A percentile compares a stretch with the other conserved stretches of the same genome.
Evolutionary conservation across 2,113 vertebrate species (phyloP).

Genomic region (Sphaerodactylus townsendi): DNA sequence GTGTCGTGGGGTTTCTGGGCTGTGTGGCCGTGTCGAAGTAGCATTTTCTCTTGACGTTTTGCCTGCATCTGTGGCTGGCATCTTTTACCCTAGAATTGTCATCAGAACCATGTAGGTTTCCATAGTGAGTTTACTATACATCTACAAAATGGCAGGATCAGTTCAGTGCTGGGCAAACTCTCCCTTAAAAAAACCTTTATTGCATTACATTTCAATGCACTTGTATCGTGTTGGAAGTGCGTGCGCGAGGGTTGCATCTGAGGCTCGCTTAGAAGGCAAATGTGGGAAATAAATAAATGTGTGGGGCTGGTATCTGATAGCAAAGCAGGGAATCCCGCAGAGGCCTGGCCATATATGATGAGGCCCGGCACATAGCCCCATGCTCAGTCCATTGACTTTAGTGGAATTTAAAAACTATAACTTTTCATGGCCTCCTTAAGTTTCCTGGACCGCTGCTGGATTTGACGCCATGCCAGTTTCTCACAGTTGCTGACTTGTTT

Average conservation of each 20-base stretch:
- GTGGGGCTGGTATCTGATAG: no score
- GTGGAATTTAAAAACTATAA: no score
- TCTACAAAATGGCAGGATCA: not conserved
- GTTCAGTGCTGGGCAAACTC: not conserved
- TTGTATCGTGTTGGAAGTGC: not conserved
- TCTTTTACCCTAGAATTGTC: rapidly evolving
- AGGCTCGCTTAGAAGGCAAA: not conserved
- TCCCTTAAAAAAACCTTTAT: not conserved
- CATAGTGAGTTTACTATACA: not conserved
- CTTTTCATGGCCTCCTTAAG: not conserved
- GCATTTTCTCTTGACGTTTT: no score
- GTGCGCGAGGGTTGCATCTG: no score
- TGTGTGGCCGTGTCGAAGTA: no score
- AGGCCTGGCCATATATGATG: no score
- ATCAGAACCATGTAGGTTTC: not conserved
- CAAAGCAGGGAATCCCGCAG: no score
- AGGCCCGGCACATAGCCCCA: no score
- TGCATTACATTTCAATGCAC: not conserved
- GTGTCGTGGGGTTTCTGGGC: no score
- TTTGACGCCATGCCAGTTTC: not conserved
- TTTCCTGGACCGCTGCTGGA: no score
- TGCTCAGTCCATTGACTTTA: no score
- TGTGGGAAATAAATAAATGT: not conserved
- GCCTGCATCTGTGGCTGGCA: no score
- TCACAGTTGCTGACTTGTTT: not conserved